Evolutionary conservation across 2,113 vertebrate genomes (phyloP).

Genomic region (Laticauda colubrina): DNA sequence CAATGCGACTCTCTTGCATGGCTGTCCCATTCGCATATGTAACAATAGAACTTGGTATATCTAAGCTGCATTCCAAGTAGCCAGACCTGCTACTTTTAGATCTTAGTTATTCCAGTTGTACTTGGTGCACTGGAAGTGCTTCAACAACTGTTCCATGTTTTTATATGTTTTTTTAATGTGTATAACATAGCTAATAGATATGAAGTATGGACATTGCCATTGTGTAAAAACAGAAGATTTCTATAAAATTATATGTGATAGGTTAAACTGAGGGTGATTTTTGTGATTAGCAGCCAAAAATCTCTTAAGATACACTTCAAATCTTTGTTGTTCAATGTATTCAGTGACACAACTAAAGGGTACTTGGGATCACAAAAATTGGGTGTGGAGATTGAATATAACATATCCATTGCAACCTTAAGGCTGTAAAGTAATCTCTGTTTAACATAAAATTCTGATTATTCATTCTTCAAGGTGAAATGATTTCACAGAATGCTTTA

Average conservation of each 20-base stretch:
- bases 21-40: not conserved
- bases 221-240: not conserved
- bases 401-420: not conserved
- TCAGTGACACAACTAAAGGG: not conserved
- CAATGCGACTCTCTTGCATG: not conserved
- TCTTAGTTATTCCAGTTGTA: not conserved
- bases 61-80: not conserved
- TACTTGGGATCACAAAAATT: not conserved
- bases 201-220: not conserved
- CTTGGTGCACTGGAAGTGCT: not conserved
- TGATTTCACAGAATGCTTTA: not conserved
- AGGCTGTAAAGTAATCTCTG: not conserved
- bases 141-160: not conserved
- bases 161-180: not conserved
- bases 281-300: not conserved
- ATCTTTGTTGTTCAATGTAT: not conserved
- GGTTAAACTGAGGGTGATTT: not conserved
- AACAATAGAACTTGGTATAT: not conserved
- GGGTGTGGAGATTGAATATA: not conserved
- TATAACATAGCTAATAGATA: not conserved
- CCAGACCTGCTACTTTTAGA: not conserved
- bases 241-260: not conserved
- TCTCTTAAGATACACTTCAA: not conserved
- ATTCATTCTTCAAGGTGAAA: not conserved
- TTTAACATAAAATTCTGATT: constrained; percentile 42